These are phyloP conservation scores for Paguma larvata DNA, from an alignment of 2,797 vertebrate genomes.

Conservation along the genomic window DNA sequence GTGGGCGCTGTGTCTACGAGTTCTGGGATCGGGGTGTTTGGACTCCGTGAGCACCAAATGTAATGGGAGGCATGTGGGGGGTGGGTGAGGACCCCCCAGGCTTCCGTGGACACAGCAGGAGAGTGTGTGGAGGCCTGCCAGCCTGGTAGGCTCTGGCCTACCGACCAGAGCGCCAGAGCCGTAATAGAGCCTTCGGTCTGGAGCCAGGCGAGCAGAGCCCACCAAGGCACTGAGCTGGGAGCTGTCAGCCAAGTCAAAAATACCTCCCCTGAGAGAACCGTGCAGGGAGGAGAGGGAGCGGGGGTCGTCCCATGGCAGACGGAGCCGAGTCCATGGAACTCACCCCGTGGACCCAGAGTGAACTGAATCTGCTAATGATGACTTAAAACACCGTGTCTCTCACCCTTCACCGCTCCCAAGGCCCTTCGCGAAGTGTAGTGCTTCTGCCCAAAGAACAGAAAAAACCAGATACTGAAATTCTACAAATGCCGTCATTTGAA, in stretches of 20 bases:
- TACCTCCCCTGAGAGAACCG: neutral
- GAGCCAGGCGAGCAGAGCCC: too few species aligned
- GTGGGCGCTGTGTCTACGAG: too few species aligned
- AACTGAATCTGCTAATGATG: neutral
- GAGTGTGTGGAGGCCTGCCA: neutral
- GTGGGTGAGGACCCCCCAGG: neutral
- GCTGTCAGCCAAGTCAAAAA: neutral
- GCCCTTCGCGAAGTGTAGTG: neutral
- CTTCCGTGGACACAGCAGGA: neutral
- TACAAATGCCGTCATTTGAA: neutral
- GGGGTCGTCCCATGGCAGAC: neutral
- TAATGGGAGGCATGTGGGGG: too few species aligned
- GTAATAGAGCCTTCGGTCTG: too few species aligned
- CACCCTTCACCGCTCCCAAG: neutral
- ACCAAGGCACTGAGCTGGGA: neutral
- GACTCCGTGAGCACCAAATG: too few species aligned
- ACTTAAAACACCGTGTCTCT: neutral
- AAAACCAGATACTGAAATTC: neutral
- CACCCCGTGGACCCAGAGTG: neutral
- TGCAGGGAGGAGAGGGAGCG: neutral
- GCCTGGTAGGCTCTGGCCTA: too few species aligned
- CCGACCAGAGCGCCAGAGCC: too few species aligned
- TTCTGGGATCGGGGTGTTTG: too few species aligned
- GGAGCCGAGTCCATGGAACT: neutral
- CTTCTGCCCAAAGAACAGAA: slow-evolving; percentile 26